Percentiles rank a stretch among this genome's conserved stretches.
Conservation (phyloP, 2,888 invertebrate species). For the Glyphotaelius pellucidus region DNA sequence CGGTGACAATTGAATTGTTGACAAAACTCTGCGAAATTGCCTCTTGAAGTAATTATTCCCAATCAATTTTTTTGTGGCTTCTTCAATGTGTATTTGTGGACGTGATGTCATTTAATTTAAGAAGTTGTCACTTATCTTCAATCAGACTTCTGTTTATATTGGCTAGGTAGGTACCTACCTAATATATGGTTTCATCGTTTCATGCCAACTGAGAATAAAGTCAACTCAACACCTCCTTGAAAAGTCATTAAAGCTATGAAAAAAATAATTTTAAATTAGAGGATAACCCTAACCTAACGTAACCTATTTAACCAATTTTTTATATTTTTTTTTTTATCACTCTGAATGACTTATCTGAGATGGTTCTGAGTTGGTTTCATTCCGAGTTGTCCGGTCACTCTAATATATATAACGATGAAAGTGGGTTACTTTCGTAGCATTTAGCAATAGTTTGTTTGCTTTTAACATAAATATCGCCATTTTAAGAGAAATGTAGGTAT, state of each 20-base stretch:
- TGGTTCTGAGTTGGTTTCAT: too few species aligned
- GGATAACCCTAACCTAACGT: too few species aligned
- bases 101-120: background rate
- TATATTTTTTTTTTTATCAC: too few species aligned
- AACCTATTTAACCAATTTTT: too few species aligned
- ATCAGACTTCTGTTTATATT: background rate
- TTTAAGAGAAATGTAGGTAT: too few species aligned
- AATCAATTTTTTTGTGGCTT: background rate
- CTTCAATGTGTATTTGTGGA: background rate
- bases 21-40: background rate
- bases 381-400: too few species aligned
- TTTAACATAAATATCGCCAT: background rate
- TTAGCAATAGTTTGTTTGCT: background rate
- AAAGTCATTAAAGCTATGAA: too few species aligned
- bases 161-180: background rate
- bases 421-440: background rate
- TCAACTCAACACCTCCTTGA: too few species aligned
- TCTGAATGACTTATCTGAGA: too few species aligned
- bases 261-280: too few species aligned
- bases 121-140: background rate
- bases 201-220: too few species aligned
- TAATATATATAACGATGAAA: background rate
- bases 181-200: too few species aligned
- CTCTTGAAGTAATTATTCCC: background rate
- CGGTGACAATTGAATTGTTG: background rate